phyloP scores from a whole-genome alignment of 1,140 invertebrate genomes.

The Phymastichus coffea region DNA sequence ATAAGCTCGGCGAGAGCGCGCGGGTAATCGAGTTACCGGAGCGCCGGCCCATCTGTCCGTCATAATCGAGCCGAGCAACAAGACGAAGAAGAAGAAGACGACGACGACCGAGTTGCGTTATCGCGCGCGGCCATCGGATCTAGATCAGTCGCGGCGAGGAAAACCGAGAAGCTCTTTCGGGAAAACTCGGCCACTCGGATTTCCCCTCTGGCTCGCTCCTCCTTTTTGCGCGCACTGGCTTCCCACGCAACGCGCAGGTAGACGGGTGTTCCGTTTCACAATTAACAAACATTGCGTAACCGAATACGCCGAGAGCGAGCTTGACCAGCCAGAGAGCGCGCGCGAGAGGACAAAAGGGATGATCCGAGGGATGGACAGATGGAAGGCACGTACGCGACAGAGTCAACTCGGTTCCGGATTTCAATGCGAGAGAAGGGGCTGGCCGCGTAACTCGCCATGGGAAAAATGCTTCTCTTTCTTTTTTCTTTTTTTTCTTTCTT shows the following conservation, averaged over 20 bases:
- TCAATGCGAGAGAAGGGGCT: not conserved
- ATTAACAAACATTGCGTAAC: constrained; percentile 50
- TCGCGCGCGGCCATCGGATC: no score
- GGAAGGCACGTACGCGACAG: no score
- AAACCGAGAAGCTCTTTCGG: no score
- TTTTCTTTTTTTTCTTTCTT: not conserved
- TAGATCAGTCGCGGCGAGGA: no score
- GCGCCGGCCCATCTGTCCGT: no score
- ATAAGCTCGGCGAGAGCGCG: no score
- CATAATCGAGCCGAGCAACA: no score
- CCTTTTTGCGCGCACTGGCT: constrained; percentile 1
- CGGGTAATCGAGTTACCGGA: no score
- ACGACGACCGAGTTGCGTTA: no score
- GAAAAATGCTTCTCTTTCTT: constrained; percentile 1
- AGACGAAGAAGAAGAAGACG: no score
- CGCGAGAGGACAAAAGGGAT: constrained; percentile 21
- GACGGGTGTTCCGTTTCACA: constrained; percentile 42
- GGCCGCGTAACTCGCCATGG: not conserved
- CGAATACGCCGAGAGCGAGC: constrained; percentile 31
- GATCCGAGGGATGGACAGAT: constrained; percentile 23
- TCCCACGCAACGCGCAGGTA: constrained; percentile 37
- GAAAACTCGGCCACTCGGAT: constrained; percentile 15
- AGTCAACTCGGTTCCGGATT: constrained; percentile 26
- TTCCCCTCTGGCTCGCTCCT: not conserved
- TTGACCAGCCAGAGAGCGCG: constrained; percentile 34